Evolutionary conservation across 1,140 invertebrate species (phyloP).

Genomic region (Drosophila pruinosa): DNA sequence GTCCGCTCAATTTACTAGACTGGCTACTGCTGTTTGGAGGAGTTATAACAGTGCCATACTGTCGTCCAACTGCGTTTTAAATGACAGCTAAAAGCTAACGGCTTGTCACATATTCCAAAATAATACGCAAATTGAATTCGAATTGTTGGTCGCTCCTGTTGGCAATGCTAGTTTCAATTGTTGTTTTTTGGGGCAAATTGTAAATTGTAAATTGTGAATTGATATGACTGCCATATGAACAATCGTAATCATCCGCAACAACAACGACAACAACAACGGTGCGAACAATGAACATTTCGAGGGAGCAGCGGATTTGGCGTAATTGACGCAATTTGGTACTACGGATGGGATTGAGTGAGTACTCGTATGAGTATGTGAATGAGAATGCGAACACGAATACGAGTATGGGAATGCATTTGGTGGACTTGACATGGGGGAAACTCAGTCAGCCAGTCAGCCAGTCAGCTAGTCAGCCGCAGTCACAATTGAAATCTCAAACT

Average conservation of each 20-base stretch:
- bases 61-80: constrained; percentile 45
- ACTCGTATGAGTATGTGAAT: background rate
- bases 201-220: constrained; percentile 67
- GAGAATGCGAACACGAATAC: background rate
- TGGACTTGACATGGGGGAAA: constrained; percentile 24
- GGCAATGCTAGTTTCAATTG: background rate
- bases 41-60: background rate
- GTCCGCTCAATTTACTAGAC: constrained; percentile 56
- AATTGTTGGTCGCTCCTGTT: constrained; percentile 29
- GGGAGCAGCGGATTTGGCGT: constrained; percentile 39
- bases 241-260: constrained; percentile 42
- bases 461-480: background rate
- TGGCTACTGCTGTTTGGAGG: constrained; percentile 1
- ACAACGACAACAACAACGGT: constrained; percentile 4
- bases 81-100: constrained; percentile 56
- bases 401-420: constrained; percentile 30
- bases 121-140: constrained; percentile 57
- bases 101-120: constrained; percentile 52
- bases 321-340: constrained; percentile 56
- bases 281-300: constrained; percentile 17
- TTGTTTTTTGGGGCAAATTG: constrained; percentile 12
- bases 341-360: constrained; percentile 15
- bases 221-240: constrained; percentile 54
- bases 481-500: constrained; percentile 73
- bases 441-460: background rate